phyloP scores from a whole-genome alignment of 23 tunicate species.

The Botrylloides violaceus region DNA sequence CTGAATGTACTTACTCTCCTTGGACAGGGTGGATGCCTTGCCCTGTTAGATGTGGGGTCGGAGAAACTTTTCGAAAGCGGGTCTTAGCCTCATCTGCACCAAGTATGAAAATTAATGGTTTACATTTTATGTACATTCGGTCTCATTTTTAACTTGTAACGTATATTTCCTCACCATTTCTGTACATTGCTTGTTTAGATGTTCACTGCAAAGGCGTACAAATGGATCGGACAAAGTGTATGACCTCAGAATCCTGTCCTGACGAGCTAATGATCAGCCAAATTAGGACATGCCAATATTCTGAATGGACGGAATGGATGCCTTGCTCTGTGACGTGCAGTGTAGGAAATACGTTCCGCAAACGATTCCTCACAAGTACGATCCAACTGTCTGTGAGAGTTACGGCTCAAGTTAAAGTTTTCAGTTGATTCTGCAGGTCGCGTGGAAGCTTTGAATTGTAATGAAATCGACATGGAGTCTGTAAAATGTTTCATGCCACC shows the following conservation, averaged over 20 bases:
- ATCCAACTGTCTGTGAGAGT: neutral
- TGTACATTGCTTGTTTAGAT: too few relatives aligned
- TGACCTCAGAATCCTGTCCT: slow-evolving; percentile 79
- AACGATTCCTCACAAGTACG: slow-evolving; percentile 43
- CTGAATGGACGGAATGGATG: slow-evolving; percentile 84
- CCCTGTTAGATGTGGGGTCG: slow-evolving; percentile 71
- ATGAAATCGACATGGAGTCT: slow-evolving; percentile 4
- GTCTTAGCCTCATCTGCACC: slow-evolving; percentile 26
- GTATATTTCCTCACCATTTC: too few relatives aligned
- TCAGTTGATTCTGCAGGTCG: neutral
- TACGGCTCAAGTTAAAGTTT: neutral
- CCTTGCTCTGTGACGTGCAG: slow-evolving; percentile 74
- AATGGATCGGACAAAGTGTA: slow-evolving; percentile 79
- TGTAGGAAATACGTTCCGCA: slow-evolving; percentile 49
- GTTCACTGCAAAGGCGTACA: slow-evolving; percentile 40
- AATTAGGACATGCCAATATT: slow-evolving; percentile 32
- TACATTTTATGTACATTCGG: too few relatives aligned
- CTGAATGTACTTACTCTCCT: slow-evolving; percentile 45
- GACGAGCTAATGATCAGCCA: slow-evolving; percentile 9
- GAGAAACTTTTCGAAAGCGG: slow-evolving; percentile 57
- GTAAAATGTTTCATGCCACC: slow-evolving; percentile 26
- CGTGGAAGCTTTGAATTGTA: too few relatives aligned
- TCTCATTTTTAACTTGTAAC: too few relatives aligned
- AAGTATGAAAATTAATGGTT: neutral
- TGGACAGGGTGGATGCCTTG: slow-evolving; percentile 89